Conservation (phyloP, 2,797 vertebrate species). For the Aselliscus stoliczkanus region DNA sequence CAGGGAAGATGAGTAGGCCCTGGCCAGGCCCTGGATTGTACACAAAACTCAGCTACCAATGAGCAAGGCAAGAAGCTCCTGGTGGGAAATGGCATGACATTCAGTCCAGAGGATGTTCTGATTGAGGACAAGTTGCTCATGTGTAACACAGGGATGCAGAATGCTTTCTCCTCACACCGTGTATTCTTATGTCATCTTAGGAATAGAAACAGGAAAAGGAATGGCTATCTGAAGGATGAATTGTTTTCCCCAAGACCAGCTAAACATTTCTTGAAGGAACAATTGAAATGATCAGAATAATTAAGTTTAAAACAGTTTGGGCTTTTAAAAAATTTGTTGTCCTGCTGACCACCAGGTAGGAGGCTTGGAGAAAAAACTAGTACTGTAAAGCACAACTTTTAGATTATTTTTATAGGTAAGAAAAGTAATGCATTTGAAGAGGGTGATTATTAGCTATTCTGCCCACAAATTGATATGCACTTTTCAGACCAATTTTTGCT, state of each 20-base stretch:
- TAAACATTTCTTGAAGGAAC: not conserved
- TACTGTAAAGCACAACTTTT: not conserved
- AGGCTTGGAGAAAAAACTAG: not conserved
- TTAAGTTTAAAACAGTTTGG: not conserved
- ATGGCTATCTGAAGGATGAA: not conserved
- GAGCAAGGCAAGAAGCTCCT: not conserved
- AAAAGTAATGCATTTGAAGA: not conserved
- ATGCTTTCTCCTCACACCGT: not conserved
- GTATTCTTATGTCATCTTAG: not conserved
- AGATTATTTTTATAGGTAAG: not conserved
- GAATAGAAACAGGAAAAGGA: not conserved
- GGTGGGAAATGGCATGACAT: not conserved
- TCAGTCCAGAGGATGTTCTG: not conserved
- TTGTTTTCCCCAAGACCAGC: not conserved
- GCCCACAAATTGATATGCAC: not conserved
- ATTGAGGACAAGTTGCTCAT: not conserved
- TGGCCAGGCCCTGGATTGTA: not conserved
- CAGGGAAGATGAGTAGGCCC: not conserved
- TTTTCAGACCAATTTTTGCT: not conserved
- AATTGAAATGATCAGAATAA: not conserved
- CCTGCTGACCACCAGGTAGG: not conserved
- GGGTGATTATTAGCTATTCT: not conserved
- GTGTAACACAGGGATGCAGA: not conserved
- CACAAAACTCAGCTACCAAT: not conserved
- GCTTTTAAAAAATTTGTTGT: not conserved